A percentile compares a stretch with the other conserved stretches of the same genome.
These are phyloP conservation scores for Euzophera pinguis DNA, from an alignment of 2,888 invertebrate species.

Conservation along the genomic window DNA sequence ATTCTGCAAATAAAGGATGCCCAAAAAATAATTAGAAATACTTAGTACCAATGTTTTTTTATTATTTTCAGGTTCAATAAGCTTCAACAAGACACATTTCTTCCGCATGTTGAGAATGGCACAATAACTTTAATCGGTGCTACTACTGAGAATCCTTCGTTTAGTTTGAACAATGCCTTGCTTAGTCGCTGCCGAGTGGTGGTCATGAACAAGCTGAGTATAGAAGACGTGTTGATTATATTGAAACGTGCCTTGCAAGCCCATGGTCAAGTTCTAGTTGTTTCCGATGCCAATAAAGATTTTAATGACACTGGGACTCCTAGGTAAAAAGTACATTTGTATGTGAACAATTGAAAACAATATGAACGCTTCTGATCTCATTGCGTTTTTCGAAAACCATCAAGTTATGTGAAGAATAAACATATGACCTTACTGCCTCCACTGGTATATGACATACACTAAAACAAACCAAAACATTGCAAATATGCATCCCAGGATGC, in stretches of 20 bases:
- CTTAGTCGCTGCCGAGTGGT: slow-evolving; percentile 89
- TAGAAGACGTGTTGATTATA: slow-evolving; percentile 80
- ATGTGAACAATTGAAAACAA: not conserved
- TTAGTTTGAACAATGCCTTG: slow-evolving; percentile 88
- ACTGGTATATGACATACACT: no score
- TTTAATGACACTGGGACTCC: not conserved
- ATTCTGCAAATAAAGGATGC: no score
- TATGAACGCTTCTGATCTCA: no score
- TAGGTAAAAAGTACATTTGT: not conserved
- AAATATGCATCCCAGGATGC: no score
- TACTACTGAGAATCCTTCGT: slow-evolving; percentile 94
- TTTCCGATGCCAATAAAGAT: not conserved
- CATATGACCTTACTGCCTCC: no score
- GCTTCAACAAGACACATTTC: slow-evolving; percentile 89
- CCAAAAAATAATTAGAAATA: no score
- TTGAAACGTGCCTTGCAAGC: slow-evolving; percentile 78
- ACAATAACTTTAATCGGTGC: slow-evolving; percentile 89
- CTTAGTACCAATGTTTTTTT: not conserved
- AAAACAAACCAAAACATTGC: no score
- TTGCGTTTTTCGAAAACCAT: no score
- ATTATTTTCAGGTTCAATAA: slow-evolving; percentile 84
- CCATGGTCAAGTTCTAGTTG: slow-evolving; percentile 28
- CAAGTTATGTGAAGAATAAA: no score
- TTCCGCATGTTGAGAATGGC: slow-evolving; percentile 90
- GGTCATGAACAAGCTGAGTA: slow-evolving; percentile 84